phyloP scores from a whole-genome alignment of 2,113 vertebrate species.

The Perca schrenkii region DNA sequence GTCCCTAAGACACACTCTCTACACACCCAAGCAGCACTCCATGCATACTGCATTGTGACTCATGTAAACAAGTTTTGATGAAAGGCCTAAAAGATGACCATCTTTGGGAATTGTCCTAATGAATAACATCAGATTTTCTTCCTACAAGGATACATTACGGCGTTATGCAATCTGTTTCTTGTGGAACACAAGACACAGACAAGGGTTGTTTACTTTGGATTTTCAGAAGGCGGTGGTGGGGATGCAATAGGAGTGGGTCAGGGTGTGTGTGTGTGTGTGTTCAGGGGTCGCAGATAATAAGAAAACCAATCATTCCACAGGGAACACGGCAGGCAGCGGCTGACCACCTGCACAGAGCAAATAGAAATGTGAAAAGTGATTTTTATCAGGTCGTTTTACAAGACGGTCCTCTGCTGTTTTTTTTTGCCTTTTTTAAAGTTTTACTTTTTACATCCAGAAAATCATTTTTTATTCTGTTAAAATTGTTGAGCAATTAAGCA shows the following conservation, averaged over 20 bases:
- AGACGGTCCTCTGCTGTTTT: background rate
- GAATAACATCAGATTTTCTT: background rate
- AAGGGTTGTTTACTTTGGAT: background rate
- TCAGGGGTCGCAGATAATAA: constrained; percentile 41
- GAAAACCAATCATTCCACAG: constrained; percentile 52
- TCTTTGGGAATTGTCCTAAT: background rate
- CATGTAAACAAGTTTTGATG: background rate
- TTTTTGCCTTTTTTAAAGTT: background rate
- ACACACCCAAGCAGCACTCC: too few relatives aligned
- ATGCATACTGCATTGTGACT: too few relatives aligned
- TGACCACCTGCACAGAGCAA: constrained; percentile 12
- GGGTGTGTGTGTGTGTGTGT: background rate
- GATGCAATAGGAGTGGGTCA: background rate
- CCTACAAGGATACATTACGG: too few relatives aligned
- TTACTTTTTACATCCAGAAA: background rate
- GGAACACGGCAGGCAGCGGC: background rate
- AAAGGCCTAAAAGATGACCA: background rate
- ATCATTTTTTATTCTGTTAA: background rate
- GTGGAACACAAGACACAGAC: background rate
- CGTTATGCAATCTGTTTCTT: background rate
- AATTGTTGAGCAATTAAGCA: background rate
- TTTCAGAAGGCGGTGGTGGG: background rate
- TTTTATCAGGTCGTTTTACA: constrained; percentile 11
- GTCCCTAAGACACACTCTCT: too few relatives aligned
- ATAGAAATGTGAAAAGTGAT: background rate